Conservation (phyloP, 1,140 invertebrate species). For the Lepidurus packardi region DNA sequence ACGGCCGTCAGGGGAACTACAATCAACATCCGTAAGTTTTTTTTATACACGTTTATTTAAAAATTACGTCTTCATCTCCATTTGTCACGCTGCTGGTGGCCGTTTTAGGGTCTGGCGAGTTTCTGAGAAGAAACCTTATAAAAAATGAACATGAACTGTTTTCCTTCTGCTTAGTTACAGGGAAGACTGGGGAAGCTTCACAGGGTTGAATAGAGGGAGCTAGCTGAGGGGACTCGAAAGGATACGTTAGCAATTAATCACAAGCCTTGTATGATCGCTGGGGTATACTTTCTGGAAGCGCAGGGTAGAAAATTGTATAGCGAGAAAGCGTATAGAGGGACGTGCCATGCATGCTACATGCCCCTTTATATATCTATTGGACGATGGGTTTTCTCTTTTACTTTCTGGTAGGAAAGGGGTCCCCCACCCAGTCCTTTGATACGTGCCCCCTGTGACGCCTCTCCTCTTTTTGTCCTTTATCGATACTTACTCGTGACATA, state of each 20-base stretch:
- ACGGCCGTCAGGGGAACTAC: not conserved
- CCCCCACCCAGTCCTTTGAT: not conserved
- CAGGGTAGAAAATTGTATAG: not conserved
- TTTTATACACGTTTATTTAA: not conserved
- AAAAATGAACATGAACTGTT: not conserved
- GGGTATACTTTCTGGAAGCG: not conserved
- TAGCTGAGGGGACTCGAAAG: not conserved
- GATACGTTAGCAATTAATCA: not conserved
- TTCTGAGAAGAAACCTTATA: not conserved
- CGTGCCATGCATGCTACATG: not conserved
- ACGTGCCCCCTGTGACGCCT: not conserved
- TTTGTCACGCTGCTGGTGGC: slow-evolving; percentile 6
- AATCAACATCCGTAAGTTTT: not conserved
- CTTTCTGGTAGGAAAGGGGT: not conserved
- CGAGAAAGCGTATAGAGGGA: not conserved
- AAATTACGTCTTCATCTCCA: not conserved
- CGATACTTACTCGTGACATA: slow-evolving; percentile 6
- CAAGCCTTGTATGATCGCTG: not conserved
- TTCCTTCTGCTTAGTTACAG: not conserved
- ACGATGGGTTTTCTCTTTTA: not conserved
- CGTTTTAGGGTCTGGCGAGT: not conserved
- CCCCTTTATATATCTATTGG: not conserved
- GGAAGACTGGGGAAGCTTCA: not conserved
- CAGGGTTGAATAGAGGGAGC: not conserved
- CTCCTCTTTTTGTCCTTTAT: slow-evolving; percentile 15